Evolutionary conservation across 1,140 invertebrate genomes (phyloP), one percentile per base, ranked within the genome.

Genomic region (Drosophila sp.): DNA sequence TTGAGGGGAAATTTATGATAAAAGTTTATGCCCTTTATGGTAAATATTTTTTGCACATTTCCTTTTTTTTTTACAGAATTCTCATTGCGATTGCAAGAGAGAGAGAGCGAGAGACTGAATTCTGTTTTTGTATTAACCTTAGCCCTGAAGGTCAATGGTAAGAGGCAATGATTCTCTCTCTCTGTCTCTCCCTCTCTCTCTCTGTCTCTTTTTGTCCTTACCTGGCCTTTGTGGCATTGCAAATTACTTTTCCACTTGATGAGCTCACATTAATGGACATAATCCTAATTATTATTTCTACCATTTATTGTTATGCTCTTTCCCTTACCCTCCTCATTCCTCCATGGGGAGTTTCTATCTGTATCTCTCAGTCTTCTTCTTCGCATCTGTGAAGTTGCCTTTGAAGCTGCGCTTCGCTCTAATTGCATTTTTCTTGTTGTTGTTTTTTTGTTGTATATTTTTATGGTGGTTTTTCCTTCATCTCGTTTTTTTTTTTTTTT

Each of bases 1-100:
- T 75, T 71, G 58, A 29, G 41, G 41, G 30, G 50, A 75, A 81
- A 86, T 81, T 86, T 86, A 81, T 85, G 75, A 79, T 81, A 75
- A 86, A 85, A 85, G 82, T 85, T 17, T 86, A 56, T 79, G 66
- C 63, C 38, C 70, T 33, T 60, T 27, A 41, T 7, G 35, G 66
- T 60, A 41, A 33, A 44, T 7, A n/a, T 7, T 27, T 40, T 40
- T 40, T 35, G n/a, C 69, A n/a, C 23, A 33, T 55, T 41, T 63
- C 29, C 58, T 50, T 38, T 38, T 38, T 38, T 38, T 69, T 58
- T 40, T 29, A 32, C 44, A 60, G 35, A 60, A 64, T 66, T 76
- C 64, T 55, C 61, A 56, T 64, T 76, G 61, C 25, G 38, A 66
- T 32, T 66, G 27, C 60, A 57, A 54, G 40, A 10, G 11, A 17